A percentile compares a stretch with the other conserved stretches of the same genome.
phyloP scores from a whole-genome alignment of 2,113 vertebrate genomes.

The Desmodus rotundus region DNA sequence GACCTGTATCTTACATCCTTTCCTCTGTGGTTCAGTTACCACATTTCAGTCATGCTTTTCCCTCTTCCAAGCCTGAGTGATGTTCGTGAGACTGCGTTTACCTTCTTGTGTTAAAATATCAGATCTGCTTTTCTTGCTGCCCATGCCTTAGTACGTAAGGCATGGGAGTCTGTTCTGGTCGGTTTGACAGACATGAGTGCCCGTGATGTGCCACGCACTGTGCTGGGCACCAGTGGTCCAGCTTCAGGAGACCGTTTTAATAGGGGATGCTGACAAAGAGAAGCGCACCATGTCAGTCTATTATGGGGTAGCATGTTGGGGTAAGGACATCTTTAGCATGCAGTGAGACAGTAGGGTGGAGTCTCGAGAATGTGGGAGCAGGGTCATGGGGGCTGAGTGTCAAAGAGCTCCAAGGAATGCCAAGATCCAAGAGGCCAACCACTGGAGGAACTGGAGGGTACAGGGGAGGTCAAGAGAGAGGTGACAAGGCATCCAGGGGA shows the following conservation, averaged over 20 bases:
- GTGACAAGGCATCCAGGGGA: not conserved
- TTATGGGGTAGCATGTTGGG: not conserved
- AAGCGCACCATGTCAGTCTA: not conserved
- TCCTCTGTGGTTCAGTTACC: not conserved
- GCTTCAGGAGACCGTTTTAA: not conserved
- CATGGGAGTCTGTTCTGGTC: not conserved
- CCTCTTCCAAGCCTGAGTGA: not conserved
- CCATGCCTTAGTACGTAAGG: not conserved
- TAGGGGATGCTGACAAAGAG: not conserved
- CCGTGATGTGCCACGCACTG: rapidly evolving
- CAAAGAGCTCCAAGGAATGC: not conserved
- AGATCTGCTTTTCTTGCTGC: not conserved
- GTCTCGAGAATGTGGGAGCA: not conserved
- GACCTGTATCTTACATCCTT: not conserved
- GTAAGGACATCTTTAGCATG: not conserved
- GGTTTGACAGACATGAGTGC: not conserved
- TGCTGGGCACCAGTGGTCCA: not conserved
- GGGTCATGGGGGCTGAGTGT: not conserved
- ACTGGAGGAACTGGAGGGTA: not conserved
- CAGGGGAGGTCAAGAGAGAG: not conserved
- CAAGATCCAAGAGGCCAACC: too few species aligned
- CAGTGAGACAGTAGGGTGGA: not conserved
- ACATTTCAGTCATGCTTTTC: not conserved
- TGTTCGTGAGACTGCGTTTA: not conserved
- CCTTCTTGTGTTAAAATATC: not conserved